Percentiles rank a stretch among this genome's conserved stretches.
Evolutionary conservation across 2,113 vertebrate genomes (phyloP).

Genomic region (Halichoerus grypus): DNA sequence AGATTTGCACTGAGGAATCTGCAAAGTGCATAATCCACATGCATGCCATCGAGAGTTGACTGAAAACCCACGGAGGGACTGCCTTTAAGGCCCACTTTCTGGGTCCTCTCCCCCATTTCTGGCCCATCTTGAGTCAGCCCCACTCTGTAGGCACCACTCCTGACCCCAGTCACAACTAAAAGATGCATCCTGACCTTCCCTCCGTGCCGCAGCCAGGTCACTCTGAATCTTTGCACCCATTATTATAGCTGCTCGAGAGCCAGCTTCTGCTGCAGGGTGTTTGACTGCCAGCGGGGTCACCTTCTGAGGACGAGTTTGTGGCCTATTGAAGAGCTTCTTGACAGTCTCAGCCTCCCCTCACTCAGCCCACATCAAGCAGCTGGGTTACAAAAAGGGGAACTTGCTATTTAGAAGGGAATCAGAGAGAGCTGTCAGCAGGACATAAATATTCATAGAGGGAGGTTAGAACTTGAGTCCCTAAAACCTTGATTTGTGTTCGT

Average conservation of each 20-base stretch:
- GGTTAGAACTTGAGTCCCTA: constrained; percentile 79
- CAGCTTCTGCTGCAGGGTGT: not conserved
- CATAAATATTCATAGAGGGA: constrained; percentile 79
- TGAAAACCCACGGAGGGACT: not conserved
- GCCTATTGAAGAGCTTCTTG: not conserved
- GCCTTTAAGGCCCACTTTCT: not conserved
- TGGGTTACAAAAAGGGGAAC: constrained; percentile 46
- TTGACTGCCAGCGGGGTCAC: not conserved
- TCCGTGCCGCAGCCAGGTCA: not conserved
- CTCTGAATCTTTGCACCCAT: not conserved
- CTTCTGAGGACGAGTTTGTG: not conserved
- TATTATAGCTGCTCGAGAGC: not conserved
- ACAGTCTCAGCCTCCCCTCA: not conserved
- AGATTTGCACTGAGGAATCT: not conserved
- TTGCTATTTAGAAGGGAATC: constrained; percentile 74
- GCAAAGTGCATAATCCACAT: too few species aligned
- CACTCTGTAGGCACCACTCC: not conserved
- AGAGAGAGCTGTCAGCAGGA: constrained; percentile 75
- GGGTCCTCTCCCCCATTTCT: not conserved
- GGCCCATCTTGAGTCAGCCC: not conserved
- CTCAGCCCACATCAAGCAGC: constrained; percentile 55
- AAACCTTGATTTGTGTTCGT: constrained; percentile 82
- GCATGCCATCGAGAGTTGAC: not conserved
- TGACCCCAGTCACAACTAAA: not conserved
- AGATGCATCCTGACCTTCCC: not conserved